phyloP scores from a whole-genome alignment of 2,113 vertebrate genomes.

The Carassius gibelio region DNA sequence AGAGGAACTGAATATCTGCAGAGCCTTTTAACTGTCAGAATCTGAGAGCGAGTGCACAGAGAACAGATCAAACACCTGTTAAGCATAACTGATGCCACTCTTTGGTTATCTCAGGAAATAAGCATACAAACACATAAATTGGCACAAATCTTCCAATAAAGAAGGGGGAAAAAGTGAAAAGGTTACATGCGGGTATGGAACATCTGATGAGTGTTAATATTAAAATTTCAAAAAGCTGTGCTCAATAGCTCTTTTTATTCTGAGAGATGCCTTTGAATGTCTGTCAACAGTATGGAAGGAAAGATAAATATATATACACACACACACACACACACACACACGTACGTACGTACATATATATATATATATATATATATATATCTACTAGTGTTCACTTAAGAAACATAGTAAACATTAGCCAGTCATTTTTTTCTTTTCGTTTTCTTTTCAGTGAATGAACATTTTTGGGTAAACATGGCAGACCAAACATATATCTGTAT shows the following conservation, averaged over 20 bases:
- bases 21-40: conserved; percentile 29
- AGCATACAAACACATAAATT: not conserved
- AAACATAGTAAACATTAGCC: not conserved
- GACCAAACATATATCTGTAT: not conserved
- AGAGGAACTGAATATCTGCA: not conserved
- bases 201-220: not conserved
- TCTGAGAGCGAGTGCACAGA: not conserved
- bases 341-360: not conserved
- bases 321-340: too few species aligned
- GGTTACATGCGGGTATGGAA: not conserved
- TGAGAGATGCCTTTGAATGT: not conserved
- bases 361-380: not conserved
- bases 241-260: conserved; percentile 4
- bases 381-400: not conserved
- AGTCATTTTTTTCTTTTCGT: not conserved
- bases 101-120: not conserved
- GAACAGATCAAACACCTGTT: conserved; percentile 21
- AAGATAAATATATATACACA: not conserved
- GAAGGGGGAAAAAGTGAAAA: not conserved
- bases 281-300: conserved; percentile 1
- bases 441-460: not conserved
- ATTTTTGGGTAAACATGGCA: not conserved
- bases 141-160: not conserved
- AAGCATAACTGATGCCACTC: conserved; percentile 27
- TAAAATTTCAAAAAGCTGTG: not conserved